Evolutionary conservation across 2,888 invertebrate genomes (phyloP), one percentile per base, ranked within the genome.

Genomic region (Thecocarcelia acutangulata): DNA sequence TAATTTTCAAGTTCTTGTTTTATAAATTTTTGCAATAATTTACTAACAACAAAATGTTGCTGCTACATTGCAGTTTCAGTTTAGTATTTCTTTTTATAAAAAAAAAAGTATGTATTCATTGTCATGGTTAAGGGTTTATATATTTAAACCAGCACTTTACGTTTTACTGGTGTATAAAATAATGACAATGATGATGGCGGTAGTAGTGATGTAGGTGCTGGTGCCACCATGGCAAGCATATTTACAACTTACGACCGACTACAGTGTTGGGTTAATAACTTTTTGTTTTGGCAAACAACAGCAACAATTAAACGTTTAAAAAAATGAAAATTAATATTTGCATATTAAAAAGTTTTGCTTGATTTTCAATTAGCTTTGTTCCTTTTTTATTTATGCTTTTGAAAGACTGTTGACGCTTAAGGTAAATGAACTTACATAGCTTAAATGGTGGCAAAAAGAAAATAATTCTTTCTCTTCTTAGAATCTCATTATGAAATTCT

Each of bases 261-360:
- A 58, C 61, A 54, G 59, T 70, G 44, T 63, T 75, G 75, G 78
- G 76, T 83, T 79, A 83, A 76, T 76, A 83, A 80, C 79, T 80
- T 76, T 76, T 44, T 56, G 48, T 80, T 52, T 63, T 56, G 28
- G 58, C 19, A 52, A 72, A 78, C 76, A 75, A 37, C 56, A 64
- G 21, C 52, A 58, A 52, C 48, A 56, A 66, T 46, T 52, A 68
- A 59, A 66, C 15, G 33, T 52, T 37, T 8, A 44, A 52, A 46
- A 61, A 54, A 66, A 56, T 52, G 19, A 68, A 77, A 77, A 84
- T 84, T 84, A 81, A 84, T 83, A 81, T 85, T 85, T 85, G 84
- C 84, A 85, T 85, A 76, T 73, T 76, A 76, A 79, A 79, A 83
- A 79, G 68, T 80, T 79, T 76, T 76, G 42, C 75, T 75, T 76